Percentiles rank a stretch among this genome's conserved stretches.
Conservation (phyloP, 2,797 vertebrate species). For the Acropternis orthonyx region DNA sequence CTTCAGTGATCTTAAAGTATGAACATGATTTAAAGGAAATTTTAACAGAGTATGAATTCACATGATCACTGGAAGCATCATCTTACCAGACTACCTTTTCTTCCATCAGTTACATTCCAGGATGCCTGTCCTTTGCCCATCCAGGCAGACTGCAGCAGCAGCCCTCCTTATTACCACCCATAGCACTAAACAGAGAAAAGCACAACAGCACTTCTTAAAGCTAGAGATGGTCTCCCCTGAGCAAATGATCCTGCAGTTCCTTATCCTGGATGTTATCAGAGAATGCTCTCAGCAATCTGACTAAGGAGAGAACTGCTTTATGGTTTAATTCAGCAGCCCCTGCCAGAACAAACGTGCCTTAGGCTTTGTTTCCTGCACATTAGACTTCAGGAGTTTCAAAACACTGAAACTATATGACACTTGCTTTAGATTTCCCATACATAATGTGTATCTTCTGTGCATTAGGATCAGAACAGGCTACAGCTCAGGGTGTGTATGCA, state of each 20-base stretch:
- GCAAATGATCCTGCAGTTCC: not conserved
- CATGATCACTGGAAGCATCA: accelerated
- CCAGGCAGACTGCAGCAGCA: not conserved
- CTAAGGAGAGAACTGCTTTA: not conserved
- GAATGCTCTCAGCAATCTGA: not conserved
- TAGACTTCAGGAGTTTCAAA: not conserved
- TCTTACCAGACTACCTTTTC: not conserved
- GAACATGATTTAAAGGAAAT: not conserved
- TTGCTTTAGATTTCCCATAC: not conserved
- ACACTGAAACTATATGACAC: not conserved
- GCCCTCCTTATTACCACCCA: accelerated
- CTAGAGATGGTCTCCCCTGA: accelerated
- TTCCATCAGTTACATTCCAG: not conserved
- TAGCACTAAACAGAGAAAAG: not conserved
- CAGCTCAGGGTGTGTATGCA: not conserved
- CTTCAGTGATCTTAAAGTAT: not conserved
- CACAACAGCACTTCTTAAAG: not conserved
- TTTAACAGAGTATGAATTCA: not conserved
- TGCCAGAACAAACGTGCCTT: not conserved
- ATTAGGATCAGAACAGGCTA: not conserved
- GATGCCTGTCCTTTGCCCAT: not conserved
- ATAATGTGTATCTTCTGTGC: accelerated
- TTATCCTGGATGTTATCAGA: not conserved
- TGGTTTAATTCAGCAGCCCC: not conserved
- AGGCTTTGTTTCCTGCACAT: not conserved